Percentiles rank a stretch among this genome's conserved stretches.
These are phyloP conservation scores for Tanytarsus gracilentus DNA, from an alignment of 2,888 invertebrate species.

Conservation along the genomic window DNA sequence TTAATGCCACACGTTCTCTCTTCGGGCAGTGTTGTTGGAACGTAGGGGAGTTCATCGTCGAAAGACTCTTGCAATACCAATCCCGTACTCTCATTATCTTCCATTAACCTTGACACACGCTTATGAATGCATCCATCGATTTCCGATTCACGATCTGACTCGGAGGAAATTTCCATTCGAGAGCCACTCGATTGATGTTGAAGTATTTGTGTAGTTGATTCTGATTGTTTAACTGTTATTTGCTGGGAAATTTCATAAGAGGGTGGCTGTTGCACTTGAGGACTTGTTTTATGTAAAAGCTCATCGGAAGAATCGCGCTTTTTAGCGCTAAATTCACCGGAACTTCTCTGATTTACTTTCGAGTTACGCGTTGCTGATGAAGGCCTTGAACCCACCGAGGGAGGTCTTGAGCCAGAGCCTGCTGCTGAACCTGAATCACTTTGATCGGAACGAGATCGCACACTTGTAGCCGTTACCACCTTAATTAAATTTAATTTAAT, in stretches of 20 bases:
- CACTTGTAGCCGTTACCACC: constrained; percentile 30
- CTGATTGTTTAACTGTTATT: neutral
- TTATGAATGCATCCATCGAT: constrained; percentile 44
- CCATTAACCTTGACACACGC: constrained; percentile 38
- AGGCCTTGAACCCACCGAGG: constrained; percentile 24
- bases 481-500: too few species aligned
- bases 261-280: neutral
- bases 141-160: constrained; percentile 64
- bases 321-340: constrained; percentile 20
- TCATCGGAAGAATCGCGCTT: constrained; percentile 19
- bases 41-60: constrained; percentile 77
- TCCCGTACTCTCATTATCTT: constrained; percentile 63
- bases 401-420: too few species aligned
- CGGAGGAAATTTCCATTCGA: constrained; percentile 46
- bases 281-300: neutral
- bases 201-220: constrained; percentile 31
- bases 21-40: constrained; percentile 80
- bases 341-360: constrained; percentile 16
- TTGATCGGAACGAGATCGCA: constrained; percentile 33
- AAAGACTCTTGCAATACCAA: constrained; percentile 72
- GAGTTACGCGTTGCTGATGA: constrained; percentile 5
- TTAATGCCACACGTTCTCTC: constrained; percentile 75
- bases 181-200: constrained; percentile 30
- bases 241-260: neutral
- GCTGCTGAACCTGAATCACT: constrained; percentile 31